Percentiles rank a stretch among this genome's conserved stretches.
Conservation (phyloP, 1,140 invertebrate genomes). For the Euwallacea similis region DNA sequence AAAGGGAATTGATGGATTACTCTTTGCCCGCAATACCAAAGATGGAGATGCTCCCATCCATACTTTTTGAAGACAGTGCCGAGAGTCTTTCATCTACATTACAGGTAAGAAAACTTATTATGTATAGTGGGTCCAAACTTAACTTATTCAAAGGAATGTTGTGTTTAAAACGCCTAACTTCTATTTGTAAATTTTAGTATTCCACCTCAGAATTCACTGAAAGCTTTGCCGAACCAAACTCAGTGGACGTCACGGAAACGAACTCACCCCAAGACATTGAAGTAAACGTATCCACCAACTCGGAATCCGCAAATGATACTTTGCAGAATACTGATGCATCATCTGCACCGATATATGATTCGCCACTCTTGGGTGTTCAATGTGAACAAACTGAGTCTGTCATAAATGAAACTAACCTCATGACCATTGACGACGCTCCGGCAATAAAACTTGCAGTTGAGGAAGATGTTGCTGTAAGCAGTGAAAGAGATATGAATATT, state of each 20-base stretch:
- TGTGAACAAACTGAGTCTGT: no score
- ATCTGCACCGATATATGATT: no score
- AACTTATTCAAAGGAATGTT: no score
- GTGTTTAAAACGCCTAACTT: background rate
- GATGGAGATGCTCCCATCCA: constrained; percentile 45
- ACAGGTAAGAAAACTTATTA: constrained; percentile 18
- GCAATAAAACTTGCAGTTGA: no score
- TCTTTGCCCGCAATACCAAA: constrained; percentile 41
- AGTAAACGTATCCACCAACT: background rate
- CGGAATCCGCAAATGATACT: background rate
- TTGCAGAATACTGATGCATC: no score
- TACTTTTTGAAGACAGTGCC: constrained; percentile 45
- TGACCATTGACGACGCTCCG: no score
- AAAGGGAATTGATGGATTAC: constrained; percentile 47
- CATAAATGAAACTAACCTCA: no score
- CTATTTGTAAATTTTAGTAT: constrained; percentile 15
- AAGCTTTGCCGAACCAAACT: constrained; percentile 22
- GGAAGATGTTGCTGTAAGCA: no score
- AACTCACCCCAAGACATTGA: background rate
- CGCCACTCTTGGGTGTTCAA: no score
- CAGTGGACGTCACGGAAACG: background rate
- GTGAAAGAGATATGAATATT: no score
- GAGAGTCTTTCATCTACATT: constrained; percentile 33
- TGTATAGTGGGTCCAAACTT: no score
- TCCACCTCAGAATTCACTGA: constrained; percentile 28